A percentile compares a stretch with the other conserved stretches of the same genome.
phyloP scores from a whole-genome alignment of 2,113 vertebrate genomes.

The Marmota flaviventris region DNA sequence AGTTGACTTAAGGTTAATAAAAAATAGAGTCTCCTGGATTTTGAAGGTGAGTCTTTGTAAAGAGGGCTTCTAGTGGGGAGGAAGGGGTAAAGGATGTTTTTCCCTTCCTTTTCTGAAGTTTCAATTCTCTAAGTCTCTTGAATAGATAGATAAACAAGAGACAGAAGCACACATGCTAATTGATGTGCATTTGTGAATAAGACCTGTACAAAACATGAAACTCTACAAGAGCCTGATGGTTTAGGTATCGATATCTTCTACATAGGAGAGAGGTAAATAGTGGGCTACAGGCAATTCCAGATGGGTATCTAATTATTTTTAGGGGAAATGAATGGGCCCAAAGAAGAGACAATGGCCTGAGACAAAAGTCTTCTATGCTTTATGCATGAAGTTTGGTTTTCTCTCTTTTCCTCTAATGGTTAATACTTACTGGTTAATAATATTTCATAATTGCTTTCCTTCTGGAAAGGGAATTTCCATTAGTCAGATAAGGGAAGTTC shows the following conservation, averaged over 20 bases:
- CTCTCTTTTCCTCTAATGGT: background rate
- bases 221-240: background rate
- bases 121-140: background rate
- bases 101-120: background rate
- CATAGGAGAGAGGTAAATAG: background rate
- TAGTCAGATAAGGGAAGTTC: background rate
- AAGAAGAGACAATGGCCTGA: background rate
- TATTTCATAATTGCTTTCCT: background rate
- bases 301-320: background rate
- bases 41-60: background rate
- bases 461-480: background rate
- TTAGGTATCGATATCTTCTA: background rate
- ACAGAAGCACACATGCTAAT: background rate
- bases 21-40: background rate
- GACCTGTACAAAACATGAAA: background rate
- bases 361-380: background rate
- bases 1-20: background rate
- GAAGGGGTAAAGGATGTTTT: background rate
- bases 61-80: background rate
- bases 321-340: background rate
- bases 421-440: background rate
- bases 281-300: background rate
- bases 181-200: background rate
- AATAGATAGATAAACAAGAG: background rate
- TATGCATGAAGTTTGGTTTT: background rate